Base-by-base conservation (phyloP, 2,888 invertebrate species). In the Philereme vetulata region DNA sequence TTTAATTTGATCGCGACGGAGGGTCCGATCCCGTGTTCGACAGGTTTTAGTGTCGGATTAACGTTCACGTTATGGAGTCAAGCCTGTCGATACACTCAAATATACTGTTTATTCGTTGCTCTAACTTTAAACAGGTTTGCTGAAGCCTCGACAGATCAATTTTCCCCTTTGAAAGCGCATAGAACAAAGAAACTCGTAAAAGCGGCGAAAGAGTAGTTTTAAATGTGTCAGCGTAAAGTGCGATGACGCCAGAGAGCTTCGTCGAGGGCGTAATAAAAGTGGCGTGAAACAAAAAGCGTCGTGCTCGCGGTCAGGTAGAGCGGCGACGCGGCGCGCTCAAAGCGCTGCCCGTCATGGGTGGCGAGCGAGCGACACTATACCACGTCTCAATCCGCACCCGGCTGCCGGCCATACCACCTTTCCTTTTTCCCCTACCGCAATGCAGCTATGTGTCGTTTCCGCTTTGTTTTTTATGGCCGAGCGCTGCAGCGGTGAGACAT, bases 381-480 rank as follows among this genome's bases (percentile, higher is more conserved):
- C 91, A 91, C 91, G 89, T 91, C 92, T 90, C 91, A 92, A 93
- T 92, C 92, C 91, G 90, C 90, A 85, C 89, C 88, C 86, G 88
- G 84, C 85, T 81, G 86, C 87, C 85, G 82, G 79, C 87, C 88
- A 88, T 87, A 82, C 89, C 86, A 85, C 91, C 86, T 90, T 90
- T 90, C 89, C 90, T 89, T 89, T 89, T 88, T 88, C 87, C 87
- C 89, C 88, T 89, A 90, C 90, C 92, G 86, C 90, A 90, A 87
- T 88, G 89, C 90, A 89, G 90, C 91, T 89, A 89, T 88, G 86
- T 88, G 88, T 88, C 88, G 89, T 88, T 91, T 91, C 92, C 92
- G 92, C 91, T 91, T 90, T 89, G 86, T 90, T 90, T 91, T 91
- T 92, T 91, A 88, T 80, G 83, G 75, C 77, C 80, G 79, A 75